Conservation (phyloP, 2,797 vertebrate genomes). For the Galaxias olidus region DNA sequence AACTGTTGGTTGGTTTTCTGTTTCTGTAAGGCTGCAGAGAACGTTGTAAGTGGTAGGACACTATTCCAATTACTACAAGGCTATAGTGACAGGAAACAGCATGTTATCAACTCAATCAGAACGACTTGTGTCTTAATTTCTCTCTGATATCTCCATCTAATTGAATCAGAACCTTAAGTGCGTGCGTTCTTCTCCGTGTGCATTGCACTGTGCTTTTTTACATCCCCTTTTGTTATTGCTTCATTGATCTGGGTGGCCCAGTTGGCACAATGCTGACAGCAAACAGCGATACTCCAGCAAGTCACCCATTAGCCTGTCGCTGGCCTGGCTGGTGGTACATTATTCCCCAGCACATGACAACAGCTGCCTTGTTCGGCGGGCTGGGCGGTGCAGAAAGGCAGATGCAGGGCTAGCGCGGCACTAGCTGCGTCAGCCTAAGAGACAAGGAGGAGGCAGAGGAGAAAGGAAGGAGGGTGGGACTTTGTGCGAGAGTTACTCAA, state of each 20-base stretch:
- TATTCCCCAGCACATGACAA: conserved; percentile 66
- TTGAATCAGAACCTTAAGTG: conserved; percentile 18
- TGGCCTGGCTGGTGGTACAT: conserved; percentile 60
- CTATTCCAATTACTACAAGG: conserved; percentile 20
- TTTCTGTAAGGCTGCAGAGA: no score
- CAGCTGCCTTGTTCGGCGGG: conserved; percentile 75
- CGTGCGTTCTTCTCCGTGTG: not conserved
- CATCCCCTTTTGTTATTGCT: conserved; percentile 36
- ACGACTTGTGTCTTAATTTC: no score
- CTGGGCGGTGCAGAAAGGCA: conserved; percentile 18
- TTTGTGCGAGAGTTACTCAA: conserved; percentile 64
- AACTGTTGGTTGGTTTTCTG: no score
- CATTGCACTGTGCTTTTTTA: conserved; percentile 21
- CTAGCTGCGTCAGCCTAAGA: conserved; percentile 54
- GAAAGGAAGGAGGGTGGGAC: conserved; percentile 44
- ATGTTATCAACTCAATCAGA: conserved; percentile 21
- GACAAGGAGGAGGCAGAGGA: conserved; percentile 7
- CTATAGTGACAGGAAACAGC: conserved; percentile 33
- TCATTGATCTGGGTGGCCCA: conserved; percentile 48
- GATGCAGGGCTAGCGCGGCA: conserved; percentile 50
- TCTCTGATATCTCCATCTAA: no score
- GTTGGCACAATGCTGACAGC: conserved; percentile 45
- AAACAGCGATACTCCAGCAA: conserved; percentile 54
- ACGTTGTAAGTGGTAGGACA: no score
- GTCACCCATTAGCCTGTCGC: conserved; percentile 57